Evolutionary conservation across 2,113 vertebrate genomes (phyloP).

Genomic region (Pantherophis guttatus): DNA sequence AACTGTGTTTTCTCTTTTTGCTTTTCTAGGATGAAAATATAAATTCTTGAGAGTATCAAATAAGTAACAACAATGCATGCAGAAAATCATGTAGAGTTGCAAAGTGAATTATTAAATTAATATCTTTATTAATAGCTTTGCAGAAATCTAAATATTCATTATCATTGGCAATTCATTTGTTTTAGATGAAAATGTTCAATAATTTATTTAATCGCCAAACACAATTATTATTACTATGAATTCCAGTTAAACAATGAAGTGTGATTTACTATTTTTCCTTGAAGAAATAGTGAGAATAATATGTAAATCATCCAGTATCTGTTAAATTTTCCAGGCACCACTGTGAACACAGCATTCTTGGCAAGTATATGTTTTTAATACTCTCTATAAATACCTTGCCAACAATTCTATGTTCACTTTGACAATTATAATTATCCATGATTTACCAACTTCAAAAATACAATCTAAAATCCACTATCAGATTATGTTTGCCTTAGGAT

Average conservation of each 20-base stretch:
- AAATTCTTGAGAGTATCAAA: background rate
- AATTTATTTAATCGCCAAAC: background rate
- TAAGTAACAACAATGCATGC: background rate
- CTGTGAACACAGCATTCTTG: background rate
- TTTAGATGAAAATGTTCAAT: background rate
- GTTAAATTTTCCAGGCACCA: background rate
- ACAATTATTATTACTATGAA: background rate
- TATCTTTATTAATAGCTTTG: background rate
- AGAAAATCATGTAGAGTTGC: background rate
- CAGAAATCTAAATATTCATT: background rate
- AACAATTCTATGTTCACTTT: background rate
- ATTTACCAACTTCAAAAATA: background rate
- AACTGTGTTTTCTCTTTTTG: background rate
- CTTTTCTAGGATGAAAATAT: background rate
- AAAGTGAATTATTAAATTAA: background rate
- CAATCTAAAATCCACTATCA: background rate
- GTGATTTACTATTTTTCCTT: background rate
- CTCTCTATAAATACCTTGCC: background rate
- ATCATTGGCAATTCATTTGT: background rate
- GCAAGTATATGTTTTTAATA: no score
- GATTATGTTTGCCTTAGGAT: background rate
- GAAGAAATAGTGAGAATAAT: background rate
- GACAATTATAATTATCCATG: background rate
- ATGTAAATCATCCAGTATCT: background rate
- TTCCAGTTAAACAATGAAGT: background rate